Evolutionary conservation across 2,888 invertebrate species (phyloP), one percentile per base, ranked within the genome.

Genomic region (Cabera pusaria): DNA sequence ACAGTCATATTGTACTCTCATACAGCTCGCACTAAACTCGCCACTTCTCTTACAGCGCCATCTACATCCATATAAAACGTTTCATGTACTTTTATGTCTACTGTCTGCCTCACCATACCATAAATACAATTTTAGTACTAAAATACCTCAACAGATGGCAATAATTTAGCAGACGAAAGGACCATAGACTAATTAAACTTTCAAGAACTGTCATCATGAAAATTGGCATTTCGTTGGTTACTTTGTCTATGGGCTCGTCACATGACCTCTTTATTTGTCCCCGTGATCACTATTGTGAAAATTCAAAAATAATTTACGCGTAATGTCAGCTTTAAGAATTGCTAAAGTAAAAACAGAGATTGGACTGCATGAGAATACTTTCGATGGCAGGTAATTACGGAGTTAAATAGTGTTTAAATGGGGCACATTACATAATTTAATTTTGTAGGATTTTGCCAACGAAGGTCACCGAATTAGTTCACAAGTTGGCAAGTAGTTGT

Each of bases 231-330:
- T 20, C 8, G 14, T 12, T 17, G 11, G 17, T 7, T 50, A 29
- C 36, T 56, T 72, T 72, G 72, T 78, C 74, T 82, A 64, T 85
- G 69, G 52, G 44, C 28, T 63, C 61, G 79, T 93, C 93, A 93
- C 93, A 93, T 93, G 93, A 93, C 92, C 92, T 83, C 85, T 89
- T 83, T 90, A 89, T 80, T 92, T 92, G 92, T 92, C 90, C 93
- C 92, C 92, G 92, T 93, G 93, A 93, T 91, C 92, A 92, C 90
- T 49, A 86, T 90, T 81, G 89, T 86, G 88, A 82, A 91, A 91
- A 91, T 91, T 91, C 90, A 91, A 91, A 91, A 91, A 90, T 90
- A 90, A 87, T 88, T 48, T 83, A 75, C 75, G 74, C 75, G 80
- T 78, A 83, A 86, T 87, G 86, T 42, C 41, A 41, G 41, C 25